These are phyloP conservation scores for Philereme vetulata DNA, from an alignment of 2,888 invertebrate genomes.

Conservation along the genomic window DNA sequence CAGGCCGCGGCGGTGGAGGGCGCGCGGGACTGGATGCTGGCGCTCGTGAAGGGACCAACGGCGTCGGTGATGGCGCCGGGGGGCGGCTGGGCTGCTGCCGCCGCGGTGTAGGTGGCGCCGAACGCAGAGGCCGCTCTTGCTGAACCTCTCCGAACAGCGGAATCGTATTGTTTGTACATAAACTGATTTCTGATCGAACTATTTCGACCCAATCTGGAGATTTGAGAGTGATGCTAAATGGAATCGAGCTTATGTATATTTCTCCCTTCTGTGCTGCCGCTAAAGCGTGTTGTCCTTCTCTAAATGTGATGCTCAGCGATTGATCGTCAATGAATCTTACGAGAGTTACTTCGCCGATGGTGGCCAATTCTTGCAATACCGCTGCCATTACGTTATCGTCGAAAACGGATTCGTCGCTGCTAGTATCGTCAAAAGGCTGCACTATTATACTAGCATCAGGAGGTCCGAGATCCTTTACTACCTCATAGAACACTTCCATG, in stretches of 20 bases:
- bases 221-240: conserved; percentile 89
- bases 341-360: conserved; percentile 94
- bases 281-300: conserved; percentile 94
- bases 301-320: conserved; percentile 96
- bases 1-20: conserved; percentile 85
- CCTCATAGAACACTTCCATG: conserved; percentile 91
- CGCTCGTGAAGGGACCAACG: conserved; percentile 67
- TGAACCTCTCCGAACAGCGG: conserved; percentile 85
- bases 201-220: conserved; percentile 93
- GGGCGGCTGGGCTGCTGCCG: conserved; percentile 85
- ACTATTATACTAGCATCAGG: conserved; percentile 97
- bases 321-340: conserved; percentile 93
- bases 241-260: conserved; percentile 86
- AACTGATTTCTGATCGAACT: conserved; percentile 91
- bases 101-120: conserved; percentile 76
- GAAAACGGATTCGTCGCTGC: conserved; percentile 85
- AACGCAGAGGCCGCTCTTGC: conserved; percentile 66
- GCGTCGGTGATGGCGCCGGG: conserved; percentile 84
- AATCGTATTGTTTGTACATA: conserved; percentile 93
- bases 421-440: conserved; percentile 64
- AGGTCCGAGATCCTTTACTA: conserved; percentile 94
- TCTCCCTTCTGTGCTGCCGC: conserved; percentile 85
- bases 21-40: conserved; percentile 80
- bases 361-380: conserved; percentile 91
- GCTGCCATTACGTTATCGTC: conserved; percentile 92